These are phyloP conservation scores for Steatocranus sp. DNA, from an alignment of 2,797 vertebrate species.

Conservation along the genomic window DNA sequence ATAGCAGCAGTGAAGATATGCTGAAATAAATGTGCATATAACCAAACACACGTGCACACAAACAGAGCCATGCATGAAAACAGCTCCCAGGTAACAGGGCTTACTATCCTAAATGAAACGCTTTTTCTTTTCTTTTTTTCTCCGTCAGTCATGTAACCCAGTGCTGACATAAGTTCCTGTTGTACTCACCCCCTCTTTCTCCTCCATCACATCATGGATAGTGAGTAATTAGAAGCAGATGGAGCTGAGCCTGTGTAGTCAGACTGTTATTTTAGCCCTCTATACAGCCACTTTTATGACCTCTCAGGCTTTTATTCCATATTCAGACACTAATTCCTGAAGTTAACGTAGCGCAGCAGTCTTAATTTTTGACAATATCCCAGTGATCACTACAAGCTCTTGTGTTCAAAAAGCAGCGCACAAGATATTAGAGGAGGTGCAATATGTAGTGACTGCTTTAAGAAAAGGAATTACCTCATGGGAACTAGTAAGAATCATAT, in stretches of 20 bases:
- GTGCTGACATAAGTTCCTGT: constrained; percentile 57
- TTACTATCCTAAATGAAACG: constrained; percentile 17
- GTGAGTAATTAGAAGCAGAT: constrained; percentile 97
- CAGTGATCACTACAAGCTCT: constrained; percentile 33
- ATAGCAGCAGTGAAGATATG: constrained; percentile 20
- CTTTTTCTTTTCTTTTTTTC: constrained; percentile 51
- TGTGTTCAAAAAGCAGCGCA: constrained; percentile 9
- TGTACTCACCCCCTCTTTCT: constrained; percentile 9
- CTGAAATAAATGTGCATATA: background rate
- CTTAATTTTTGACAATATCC: constrained; percentile 39
- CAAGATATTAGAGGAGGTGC: background rate
- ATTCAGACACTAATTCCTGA: constrained; percentile 67
- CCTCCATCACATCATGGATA: constrained; percentile 74
- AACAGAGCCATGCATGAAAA: constrained; percentile 19
- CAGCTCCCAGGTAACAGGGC: constrained; percentile 30
- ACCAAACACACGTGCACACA: constrained; percentile 5
- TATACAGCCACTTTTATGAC: constrained; percentile 70
- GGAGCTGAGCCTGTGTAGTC: constrained; percentile 81
- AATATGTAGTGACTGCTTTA: background rate
- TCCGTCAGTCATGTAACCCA: constrained; percentile 36
- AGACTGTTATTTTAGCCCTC: constrained; percentile 97
- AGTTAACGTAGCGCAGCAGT: constrained; percentile 40
- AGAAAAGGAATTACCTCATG: constrained; percentile 42
- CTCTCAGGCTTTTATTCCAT: constrained; percentile 81
- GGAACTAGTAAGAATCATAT: constrained; percentile 27